These are phyloP conservation scores for Tinea pellionella DNA, from an alignment of 2,888 invertebrate genomes.

Conservation along the genomic window DNA sequence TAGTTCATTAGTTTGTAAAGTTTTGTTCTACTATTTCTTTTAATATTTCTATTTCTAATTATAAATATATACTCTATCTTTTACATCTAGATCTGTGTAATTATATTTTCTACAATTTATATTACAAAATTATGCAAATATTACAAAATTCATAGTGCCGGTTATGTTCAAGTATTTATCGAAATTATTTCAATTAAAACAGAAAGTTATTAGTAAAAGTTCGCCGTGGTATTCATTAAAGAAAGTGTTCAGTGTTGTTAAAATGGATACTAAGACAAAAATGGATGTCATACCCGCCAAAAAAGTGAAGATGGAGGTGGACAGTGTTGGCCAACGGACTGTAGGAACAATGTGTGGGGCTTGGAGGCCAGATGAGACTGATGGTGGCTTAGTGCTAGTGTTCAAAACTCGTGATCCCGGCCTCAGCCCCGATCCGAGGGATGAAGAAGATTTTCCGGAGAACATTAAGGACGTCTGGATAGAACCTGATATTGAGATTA, in stretches of 20 bases:
- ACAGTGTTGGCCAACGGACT: conserved; percentile 31
- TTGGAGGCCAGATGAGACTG: conserved; percentile 58
- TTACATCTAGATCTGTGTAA: too few relatives aligned
- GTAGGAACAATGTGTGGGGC: conserved; percentile 64
- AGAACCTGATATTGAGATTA: conserved; percentile 28
- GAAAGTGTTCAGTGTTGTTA: conserved; percentile 14
- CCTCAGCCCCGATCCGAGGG: conserved; percentile 52
- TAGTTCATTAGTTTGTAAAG: too few relatives aligned
- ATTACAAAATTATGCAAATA: too few relatives aligned
- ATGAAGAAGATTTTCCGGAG: conserved; percentile 54
- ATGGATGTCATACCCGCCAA: conserved; percentile 33
- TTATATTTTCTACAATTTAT: too few relatives aligned
- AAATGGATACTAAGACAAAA: conserved; percentile 32
- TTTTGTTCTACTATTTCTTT: too few relatives aligned
- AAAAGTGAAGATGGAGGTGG: conserved; percentile 35
- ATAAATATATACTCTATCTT: too few relatives aligned
- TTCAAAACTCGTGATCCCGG: conserved; percentile 44
- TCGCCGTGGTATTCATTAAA: background rate
- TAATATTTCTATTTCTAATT: too few relatives aligned
- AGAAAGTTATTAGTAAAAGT: background rate
- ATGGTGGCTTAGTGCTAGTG: conserved; percentile 56
- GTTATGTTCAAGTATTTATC: conserved; percentile 2
- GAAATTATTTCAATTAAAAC: background rate
- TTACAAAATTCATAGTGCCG: too few relatives aligned
- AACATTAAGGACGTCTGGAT: conserved; percentile 63